Base-by-base conservation (phyloP, 2,113 vertebrate genomes). In the Callionymus lyra region DNA sequence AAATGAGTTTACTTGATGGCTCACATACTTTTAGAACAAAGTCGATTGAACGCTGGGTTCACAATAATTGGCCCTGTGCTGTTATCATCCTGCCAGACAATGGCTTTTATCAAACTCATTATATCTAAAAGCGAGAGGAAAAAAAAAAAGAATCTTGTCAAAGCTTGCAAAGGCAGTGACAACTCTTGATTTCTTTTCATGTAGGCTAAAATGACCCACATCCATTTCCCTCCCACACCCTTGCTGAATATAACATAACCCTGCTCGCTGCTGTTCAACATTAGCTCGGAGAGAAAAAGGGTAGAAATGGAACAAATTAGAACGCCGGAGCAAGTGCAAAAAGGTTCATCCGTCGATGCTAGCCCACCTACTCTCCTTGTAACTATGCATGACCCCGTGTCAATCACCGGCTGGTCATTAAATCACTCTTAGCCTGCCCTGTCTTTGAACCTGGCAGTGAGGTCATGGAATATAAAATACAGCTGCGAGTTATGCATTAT, bases 91-190 rank as follows among this genome's bases (percentile, higher is more conserved):
- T 61, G 63, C 65, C 72, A 77, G 77, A 59, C 59, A 72, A 63
- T 41, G 39, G 50, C 61, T 76, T 76, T 77, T 68, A 79, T 74
- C 71, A 67, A 65, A 77, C 68, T 70, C 63, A 68, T 77, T 76
- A 76, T 27, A 5, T 79, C 76, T 70, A 72, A 81, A 69, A 53
- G 57, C 40, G 50, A 57, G 56, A 64, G 63, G 54, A 59, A 64
- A 65, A 57, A 59, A 64, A 65, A 56, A 59, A 64, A 65, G 54
- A 53, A 21, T 60, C 63, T 46, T 53, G 32, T 62, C 68, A 53
- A 70, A 63, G 53, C 70, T 42, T 1, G 10, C 42, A 41, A 38
- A 52, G 53, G 38, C 19, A 54, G 56, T 44, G 66, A 71, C 68
- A 62, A 50, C 53, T 76, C 64, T n/a, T 71, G 45, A 60, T 74